These are phyloP conservation scores for Chymomyza costata DNA, from an alignment of 1,140 invertebrate genomes.

Conservation along the genomic window DNA sequence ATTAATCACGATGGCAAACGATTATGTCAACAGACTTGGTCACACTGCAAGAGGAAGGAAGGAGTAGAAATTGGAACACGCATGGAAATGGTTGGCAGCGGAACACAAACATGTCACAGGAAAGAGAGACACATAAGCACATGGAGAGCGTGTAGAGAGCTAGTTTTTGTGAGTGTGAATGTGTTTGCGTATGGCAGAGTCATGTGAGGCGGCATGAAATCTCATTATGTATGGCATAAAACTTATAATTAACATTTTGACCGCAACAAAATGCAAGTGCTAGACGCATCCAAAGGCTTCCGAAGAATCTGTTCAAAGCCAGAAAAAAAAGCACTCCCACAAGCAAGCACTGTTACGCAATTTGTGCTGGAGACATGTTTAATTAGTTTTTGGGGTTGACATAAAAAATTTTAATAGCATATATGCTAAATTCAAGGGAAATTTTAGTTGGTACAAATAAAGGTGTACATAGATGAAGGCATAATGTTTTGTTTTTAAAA, in stretches of 20 bases:
- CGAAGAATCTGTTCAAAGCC: too few species aligned
- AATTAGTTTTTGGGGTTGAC: constrained; percentile 63
- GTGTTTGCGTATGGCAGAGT: background rate
- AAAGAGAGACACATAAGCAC: background rate
- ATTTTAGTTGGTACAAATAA: too few species aligned
- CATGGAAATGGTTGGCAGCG: background rate
- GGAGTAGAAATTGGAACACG: too few species aligned
- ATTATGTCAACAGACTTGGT: constrained; percentile 61
- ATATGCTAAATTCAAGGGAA: too few species aligned
- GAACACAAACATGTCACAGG: background rate
- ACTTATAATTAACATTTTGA: constrained; percentile 71
- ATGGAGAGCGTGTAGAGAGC: too few species aligned
- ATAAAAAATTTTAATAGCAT: constrained; percentile 23
- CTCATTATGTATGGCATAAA: constrained; percentile 58
- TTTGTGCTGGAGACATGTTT: constrained; percentile 45
- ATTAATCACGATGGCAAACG: constrained; percentile 69
- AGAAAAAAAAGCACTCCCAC: constrained; percentile 4
- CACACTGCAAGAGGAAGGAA: too few species aligned
- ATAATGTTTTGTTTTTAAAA: too few species aligned
- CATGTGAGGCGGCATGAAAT: constrained; percentile 29
- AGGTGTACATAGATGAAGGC: too few species aligned
- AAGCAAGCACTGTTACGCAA: constrained; percentile 5
- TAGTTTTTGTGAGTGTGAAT: background rate
- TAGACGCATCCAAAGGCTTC: background rate
- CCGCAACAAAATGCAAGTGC: constrained; percentile 43